Evolutionary conservation across 1,140 invertebrate genomes (phyloP).

Genomic region (Sinonovacula constricta): DNA sequence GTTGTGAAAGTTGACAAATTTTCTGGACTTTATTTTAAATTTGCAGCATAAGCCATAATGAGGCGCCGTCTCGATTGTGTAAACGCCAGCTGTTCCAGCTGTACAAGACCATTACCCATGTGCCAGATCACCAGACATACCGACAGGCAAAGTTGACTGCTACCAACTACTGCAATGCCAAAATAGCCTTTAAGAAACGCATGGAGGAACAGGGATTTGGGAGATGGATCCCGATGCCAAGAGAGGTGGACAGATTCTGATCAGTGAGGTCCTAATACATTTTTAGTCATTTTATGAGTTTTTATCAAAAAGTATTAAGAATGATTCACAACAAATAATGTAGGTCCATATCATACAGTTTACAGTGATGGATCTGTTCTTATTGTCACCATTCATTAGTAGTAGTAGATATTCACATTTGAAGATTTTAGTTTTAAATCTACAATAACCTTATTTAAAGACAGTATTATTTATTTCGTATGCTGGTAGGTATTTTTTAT

Average conservation of each 20-base stretch:
- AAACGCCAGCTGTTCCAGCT: constrained; percentile 10
- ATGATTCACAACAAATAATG: too few species aligned
- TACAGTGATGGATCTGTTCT: too few species aligned
- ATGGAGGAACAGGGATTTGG: constrained; percentile 28
- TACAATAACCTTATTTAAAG: too few species aligned
- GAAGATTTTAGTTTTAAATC: too few species aligned
- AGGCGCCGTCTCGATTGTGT: constrained; percentile 25
- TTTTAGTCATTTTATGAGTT: too few species aligned
- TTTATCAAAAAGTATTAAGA: too few species aligned
- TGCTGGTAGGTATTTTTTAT: too few species aligned
- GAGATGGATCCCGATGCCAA: constrained; percentile 25
- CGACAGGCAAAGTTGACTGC: constrained; percentile 6
- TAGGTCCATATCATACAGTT: too few species aligned
- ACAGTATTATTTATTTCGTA: too few species aligned
- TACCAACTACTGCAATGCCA: constrained; percentile 25
- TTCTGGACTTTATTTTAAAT: not conserved
- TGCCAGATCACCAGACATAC: not conserved
- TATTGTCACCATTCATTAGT: too few species aligned
- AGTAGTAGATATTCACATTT: too few species aligned
- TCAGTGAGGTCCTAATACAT: too few species aligned
- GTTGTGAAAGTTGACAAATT: not conserved
- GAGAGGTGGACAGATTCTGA: constrained; percentile 35
- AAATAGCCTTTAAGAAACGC: constrained; percentile 11
- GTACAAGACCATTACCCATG: not conserved
- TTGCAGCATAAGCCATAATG: constrained; percentile 15